Evolutionary conservation across 1,140 invertebrate species (phyloP), one percentile per base, ranked within the genome.

Genomic region (Drosophila rufa): DNA sequence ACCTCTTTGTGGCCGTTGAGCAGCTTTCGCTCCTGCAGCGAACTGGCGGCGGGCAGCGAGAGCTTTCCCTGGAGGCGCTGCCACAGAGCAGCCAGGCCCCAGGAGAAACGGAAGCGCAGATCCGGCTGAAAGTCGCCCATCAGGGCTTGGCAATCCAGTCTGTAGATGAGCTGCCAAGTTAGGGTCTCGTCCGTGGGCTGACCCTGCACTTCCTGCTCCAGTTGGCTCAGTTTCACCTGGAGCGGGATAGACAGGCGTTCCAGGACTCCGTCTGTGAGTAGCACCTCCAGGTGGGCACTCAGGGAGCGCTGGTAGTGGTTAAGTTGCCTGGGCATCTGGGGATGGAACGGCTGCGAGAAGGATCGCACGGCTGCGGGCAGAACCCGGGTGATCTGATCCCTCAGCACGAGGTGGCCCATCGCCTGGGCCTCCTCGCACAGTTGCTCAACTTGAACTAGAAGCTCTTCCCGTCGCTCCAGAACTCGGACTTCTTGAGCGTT

Each of bases 91-190:
- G 96, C 96, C 50, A 98, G 95, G 22, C 98, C 97, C 95, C 98
- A 97, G 1, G 97, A 97, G 92, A 98, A 98, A 76, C 96, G 94
- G 92, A 99, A 99, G 75, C 98, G 96, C 17, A 99, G 94, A 93
- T 99, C 97, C 94, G 99, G 98, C 57, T 97, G 96, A 89, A 99
- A 99, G 94, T 99, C 98, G 0, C 97, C 96, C 93, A 98, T 99
- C 9, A 99, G 94, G 93, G 98, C 98, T 81, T 99, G 97, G 93
- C 98, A 99, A 94, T 99, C 68, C 27, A 71, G 97, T 14, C 99
- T 94, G 51, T 97, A 95, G 93, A 99, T 98, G 0, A 98, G 94
- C 96, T 94, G 99, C 94, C 94, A 99, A 98, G 94, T 81, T 93
- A 95, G 4, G 96, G 96, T 75, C 98, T 94, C 48, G 98, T 58